A percentile compares a stretch with the other conserved stretches of the same genome.
phyloP scores from a whole-genome alignment of 2,888 invertebrate genomes.

The Kuschelorhynchus macadamiae region DNA sequence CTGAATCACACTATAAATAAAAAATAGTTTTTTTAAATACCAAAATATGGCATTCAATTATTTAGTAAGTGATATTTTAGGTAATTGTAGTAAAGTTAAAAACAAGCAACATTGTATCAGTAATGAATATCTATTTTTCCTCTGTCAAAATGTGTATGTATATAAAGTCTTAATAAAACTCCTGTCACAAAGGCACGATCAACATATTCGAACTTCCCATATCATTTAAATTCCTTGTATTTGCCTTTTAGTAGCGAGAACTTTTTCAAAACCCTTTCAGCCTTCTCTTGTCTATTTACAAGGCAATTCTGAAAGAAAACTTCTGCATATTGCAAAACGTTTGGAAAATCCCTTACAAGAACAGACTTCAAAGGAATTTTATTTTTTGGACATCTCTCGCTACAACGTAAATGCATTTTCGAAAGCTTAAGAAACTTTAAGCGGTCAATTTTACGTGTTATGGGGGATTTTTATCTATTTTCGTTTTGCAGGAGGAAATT shows the following conservation, averaged over 20 bases:
- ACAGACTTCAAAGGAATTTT: slow-evolving; percentile 33
- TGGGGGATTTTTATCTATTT: neutral
- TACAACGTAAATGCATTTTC: neutral
- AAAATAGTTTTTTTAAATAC: too few relatives aligned
- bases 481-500: neutral
- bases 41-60: too few relatives aligned
- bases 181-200: neutral
- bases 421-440: neutral
- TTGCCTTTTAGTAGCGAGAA: neutral
- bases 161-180: too few relatives aligned
- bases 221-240: neutral
- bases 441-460: slow-evolving; percentile 3
- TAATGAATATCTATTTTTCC: too few relatives aligned
- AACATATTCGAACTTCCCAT: neutral
- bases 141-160: too few relatives aligned
- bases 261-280: neutral
- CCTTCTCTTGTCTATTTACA: slow-evolving; percentile 40
- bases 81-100: too few relatives aligned
- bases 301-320: slow-evolving; percentile 39
- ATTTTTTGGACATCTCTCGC: slow-evolving; percentile 13
- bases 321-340: slow-evolving; percentile 38
- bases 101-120: too few relatives aligned
- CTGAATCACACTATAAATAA: too few relatives aligned
- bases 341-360: slow-evolving; percentile 32
- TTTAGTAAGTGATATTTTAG: too few relatives aligned